These are phyloP conservation scores for Gobio gobio DNA, from an alignment of 2,113 vertebrate genomes.

Conservation along the genomic window DNA sequence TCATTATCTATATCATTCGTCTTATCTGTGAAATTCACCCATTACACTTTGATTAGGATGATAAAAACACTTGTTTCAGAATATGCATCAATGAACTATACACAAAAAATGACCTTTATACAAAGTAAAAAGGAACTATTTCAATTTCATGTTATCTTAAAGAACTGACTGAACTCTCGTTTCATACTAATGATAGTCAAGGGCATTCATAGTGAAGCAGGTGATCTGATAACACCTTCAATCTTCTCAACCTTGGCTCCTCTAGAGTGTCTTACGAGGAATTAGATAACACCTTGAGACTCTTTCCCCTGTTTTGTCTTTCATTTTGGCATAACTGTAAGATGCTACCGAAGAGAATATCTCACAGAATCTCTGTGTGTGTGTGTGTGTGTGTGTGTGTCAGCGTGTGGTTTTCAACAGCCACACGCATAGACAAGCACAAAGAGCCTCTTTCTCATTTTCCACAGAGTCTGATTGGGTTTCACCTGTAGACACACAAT, in stretches of 20 bases:
- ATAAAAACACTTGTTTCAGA: background rate
- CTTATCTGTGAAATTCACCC: background rate
- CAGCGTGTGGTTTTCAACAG: conserved; percentile 4
- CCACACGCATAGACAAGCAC: conserved; percentile 49
- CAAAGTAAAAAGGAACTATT: background rate
- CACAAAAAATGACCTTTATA: background rate
- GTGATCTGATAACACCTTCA: conserved; percentile 28
- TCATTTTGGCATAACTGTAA: background rate
- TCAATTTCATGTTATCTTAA: background rate
- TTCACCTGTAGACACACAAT: conserved; percentile 76
- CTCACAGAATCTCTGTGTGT: background rate
- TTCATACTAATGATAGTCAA: conserved; percentile 3
- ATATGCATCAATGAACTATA: background rate
- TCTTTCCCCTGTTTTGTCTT: background rate
- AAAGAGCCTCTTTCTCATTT: conserved; percentile 47
- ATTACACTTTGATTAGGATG: background rate
- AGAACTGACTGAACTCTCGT: background rate
- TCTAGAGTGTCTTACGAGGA: conserved; percentile 18
- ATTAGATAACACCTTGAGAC: conserved; percentile 36
- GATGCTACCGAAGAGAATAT: background rate
- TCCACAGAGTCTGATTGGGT: conserved; percentile 66
- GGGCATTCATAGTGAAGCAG: conserved; percentile 4
- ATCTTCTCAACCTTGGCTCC: conserved; percentile 11
- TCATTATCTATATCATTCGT: no score
- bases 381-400: background rate